Evolutionary conservation across 2,797 vertebrate genomes (phyloP), one percentile per base, ranked within the genome.

Genomic region (Holocentrus rufus): DNA sequence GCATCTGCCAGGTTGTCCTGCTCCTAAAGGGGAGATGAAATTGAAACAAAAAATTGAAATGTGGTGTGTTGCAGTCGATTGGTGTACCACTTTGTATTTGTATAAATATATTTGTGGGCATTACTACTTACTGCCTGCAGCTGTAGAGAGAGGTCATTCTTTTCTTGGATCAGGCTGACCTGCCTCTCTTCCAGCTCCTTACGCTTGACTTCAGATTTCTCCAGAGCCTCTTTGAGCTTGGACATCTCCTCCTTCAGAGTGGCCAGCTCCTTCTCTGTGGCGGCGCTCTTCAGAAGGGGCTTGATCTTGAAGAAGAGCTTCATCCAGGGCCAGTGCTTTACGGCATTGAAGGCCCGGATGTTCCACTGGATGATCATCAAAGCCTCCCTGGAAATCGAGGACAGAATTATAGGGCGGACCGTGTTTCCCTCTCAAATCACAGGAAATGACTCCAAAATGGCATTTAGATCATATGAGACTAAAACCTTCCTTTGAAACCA

Each of bases 301-400:
- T 98, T 98, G 87, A 99, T 97, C 89, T 97, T 98, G 87, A 98
- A 98, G 89, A 98, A 98, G 39, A 98, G 95, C 81, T 95, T 97
- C 96, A 99, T 94, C 93, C 96, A 98, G 11, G 95, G 96, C 97
- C 97, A 99, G 80, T 98, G 95, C 88, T 98, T 98, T 75, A 97
- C 96, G 0, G 92, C 87, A 0, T 97, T 97, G 87, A 98, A 98
- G 75, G 97, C 96, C 1, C 96, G 93, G 73, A 98, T 96, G 76
- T 98, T 99, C 96, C 96, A 97, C 89, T 98, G 95, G 77, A 98
- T 98, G 73, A 97, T 95, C 83, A 95, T 94, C 66, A 98, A 91
- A 22, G 97, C 96, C 5, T 97, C 95, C 87, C 97, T 98, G 75
- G 11, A 42, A 63, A 89, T 76, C 91, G 93, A 71, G 1, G 18